A percentile compares a stretch with the other conserved stretches of the same genome.
Evolutionary conservation across 2,888 invertebrate species (phyloP).

Genomic region (Diaperis boleti): DNA sequence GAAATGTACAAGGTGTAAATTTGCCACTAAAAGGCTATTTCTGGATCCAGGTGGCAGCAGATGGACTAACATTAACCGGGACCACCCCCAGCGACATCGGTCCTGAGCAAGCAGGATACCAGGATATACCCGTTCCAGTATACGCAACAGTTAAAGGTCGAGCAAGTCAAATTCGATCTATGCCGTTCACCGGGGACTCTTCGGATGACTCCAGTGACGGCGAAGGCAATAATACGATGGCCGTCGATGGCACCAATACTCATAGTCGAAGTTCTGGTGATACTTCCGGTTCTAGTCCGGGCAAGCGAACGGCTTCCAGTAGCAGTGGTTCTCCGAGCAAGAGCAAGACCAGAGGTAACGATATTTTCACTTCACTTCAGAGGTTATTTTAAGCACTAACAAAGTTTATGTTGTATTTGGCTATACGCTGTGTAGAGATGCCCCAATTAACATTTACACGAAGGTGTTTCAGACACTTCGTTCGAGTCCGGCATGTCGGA

Average conservation of each 20-base stretch:
- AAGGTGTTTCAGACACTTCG: constrained; percentile 82
- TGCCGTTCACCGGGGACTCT: constrained; percentile 95
- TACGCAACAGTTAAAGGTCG: constrained; percentile 97
- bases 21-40: no score
- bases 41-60: constrained; percentile 68
- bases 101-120: constrained; percentile 79
- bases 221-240: constrained; percentile 73
- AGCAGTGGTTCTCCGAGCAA: constrained; percentile 86
- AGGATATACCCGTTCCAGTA: constrained; percentile 93
- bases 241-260: constrained; percentile 69
- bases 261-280: constrained; percentile 90
- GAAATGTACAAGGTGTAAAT: no score
- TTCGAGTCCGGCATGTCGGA: constrained; percentile 95
- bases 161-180: constrained; percentile 95
- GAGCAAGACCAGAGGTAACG: constrained; percentile 81
- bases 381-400: constrained; percentile 3
- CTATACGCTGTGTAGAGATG: constrained; percentile 18
- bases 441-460: constrained; percentile 53
- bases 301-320: constrained; percentile 75
- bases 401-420: constrained; percentile 1
- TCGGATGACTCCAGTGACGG: constrained; percentile 96
- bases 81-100: constrained; percentile 64
- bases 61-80: constrained; percentile 68
- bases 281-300: constrained; percentile 86
- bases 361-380: background rate